Evolutionary conservation across 2,113 vertebrate species (phyloP).

Genomic region (Scytalopus superciliaris): DNA sequence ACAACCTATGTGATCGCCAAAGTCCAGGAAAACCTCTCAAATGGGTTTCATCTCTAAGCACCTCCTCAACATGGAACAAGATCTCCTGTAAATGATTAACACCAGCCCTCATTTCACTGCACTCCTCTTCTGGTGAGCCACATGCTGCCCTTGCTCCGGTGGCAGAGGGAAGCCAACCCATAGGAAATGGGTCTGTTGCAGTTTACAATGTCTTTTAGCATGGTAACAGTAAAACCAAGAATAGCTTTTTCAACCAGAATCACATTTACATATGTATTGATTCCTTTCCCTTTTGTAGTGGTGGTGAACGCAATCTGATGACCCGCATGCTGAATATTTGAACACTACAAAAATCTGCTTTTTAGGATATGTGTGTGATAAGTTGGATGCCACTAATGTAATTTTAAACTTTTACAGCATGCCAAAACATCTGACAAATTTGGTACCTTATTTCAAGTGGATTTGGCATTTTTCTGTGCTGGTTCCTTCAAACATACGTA

Average conservation of each 20-base stretch:
- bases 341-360: neutral
- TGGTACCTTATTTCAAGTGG: conserved; percentile 32
- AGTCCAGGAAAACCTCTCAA: neutral
- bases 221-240: conserved; percentile 42
- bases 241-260: conserved; percentile 53
- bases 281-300: conserved; percentile 59
- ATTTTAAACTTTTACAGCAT: conserved; percentile 11
- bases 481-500: neutral
- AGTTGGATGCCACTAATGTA: neutral
- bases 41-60: neutral
- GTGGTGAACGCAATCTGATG: conserved; percentile 59
- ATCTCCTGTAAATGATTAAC: conserved; percentile 30
- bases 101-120: neutral
- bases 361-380: neutral
- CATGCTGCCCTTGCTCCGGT: neutral
- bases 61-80: neutral
- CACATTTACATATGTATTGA: conserved; percentile 56
- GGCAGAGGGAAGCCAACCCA: neutral
- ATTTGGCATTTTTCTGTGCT: neutral
- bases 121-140: neutral
- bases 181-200: neutral
- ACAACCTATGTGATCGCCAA: neutral
- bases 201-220: conserved; percentile 44
- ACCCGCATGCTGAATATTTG: neutral
- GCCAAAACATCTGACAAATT: conserved; percentile 39